Percentiles rank a stretch among this genome's conserved stretches.
These are phyloP conservation scores for Oreortyx pictus DNA, from an alignment of 2,797 vertebrate genomes.

Conservation along the genomic window DNA sequence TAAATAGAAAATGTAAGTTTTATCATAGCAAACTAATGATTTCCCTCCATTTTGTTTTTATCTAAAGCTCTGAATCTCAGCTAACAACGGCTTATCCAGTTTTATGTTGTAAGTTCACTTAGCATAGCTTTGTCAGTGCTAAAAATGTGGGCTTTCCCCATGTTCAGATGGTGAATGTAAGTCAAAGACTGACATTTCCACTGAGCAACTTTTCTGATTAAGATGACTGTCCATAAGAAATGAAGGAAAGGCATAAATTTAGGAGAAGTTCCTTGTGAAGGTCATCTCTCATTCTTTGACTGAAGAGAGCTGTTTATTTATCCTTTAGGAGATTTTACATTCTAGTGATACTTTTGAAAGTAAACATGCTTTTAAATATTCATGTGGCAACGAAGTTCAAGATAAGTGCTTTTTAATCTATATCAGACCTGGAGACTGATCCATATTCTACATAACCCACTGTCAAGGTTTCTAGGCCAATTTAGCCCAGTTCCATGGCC, in stretches of 20 bases:
- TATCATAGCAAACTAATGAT: too few species aligned
- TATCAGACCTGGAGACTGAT: neutral
- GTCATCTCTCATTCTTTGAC: neutral
- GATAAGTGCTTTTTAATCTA: neutral
- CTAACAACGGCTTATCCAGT: neutral
- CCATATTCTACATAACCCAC: neutral
- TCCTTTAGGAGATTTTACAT: neutral
- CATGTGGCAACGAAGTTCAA: neutral
- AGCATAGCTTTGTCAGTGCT: neutral
- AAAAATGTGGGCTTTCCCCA: neutral
- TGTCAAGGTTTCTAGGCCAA: too few species aligned
- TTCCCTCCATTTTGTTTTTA: neutral
- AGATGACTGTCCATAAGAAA: neutral
- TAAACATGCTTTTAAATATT: neutral
- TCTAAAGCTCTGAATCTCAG: neutral
- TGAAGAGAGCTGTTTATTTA: neutral
- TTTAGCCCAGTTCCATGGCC: too few species aligned
- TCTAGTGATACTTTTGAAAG: neutral
- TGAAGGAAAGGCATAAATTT: neutral
- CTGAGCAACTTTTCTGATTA: neutral
- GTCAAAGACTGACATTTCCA: neutral
- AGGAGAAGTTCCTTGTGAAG: neutral
- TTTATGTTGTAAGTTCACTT: neutral
- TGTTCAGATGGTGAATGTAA: neutral
- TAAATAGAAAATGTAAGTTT: too few species aligned